These are phyloP conservation scores for Oxyura jamaicensis DNA, from an alignment of 2,113 vertebrate genomes.

Conservation along the genomic window DNA sequence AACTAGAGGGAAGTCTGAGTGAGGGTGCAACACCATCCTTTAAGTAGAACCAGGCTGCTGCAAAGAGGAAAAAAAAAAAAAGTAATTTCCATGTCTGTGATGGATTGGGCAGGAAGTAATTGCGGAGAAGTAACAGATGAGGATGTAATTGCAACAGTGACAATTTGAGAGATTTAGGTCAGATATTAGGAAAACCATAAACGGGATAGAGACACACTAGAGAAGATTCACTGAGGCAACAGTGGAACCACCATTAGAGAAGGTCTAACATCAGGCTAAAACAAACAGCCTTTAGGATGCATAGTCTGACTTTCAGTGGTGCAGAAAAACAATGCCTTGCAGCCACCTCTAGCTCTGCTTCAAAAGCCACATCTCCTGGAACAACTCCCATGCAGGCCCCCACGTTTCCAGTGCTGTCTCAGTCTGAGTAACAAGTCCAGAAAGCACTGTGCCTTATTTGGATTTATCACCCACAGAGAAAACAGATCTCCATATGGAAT, in stretches of 20 bases:
- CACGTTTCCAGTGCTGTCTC: neutral
- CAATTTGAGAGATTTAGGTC: constrained; percentile 18
- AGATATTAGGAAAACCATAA: constrained; percentile 18
- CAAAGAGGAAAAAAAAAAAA: neutral
- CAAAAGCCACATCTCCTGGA: neutral
- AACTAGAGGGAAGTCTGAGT: neutral
- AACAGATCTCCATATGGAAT: neutral
- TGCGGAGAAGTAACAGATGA: neutral
- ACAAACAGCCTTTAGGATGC: neutral
- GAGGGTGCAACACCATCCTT: neutral
- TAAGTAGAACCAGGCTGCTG: neutral
- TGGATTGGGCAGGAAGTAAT: neutral
- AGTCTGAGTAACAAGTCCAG: neutral
- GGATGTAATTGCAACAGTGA: constrained; percentile 6
- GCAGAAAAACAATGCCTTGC: neutral
- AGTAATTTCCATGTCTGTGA: neutral
- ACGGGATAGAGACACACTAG: neutral
- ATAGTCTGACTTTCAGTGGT: neutral
- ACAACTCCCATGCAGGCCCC: neutral
- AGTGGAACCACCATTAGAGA: neutral
- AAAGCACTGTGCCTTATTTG: neutral
- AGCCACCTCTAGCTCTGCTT: neutral
- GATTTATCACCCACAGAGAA: neutral
- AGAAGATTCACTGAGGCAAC: neutral
- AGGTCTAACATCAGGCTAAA: constrained; percentile 11